Evolutionary conservation across 2,797 vertebrate genomes (phyloP).

Genomic region (Cercopithecus hamlyni): DNA sequence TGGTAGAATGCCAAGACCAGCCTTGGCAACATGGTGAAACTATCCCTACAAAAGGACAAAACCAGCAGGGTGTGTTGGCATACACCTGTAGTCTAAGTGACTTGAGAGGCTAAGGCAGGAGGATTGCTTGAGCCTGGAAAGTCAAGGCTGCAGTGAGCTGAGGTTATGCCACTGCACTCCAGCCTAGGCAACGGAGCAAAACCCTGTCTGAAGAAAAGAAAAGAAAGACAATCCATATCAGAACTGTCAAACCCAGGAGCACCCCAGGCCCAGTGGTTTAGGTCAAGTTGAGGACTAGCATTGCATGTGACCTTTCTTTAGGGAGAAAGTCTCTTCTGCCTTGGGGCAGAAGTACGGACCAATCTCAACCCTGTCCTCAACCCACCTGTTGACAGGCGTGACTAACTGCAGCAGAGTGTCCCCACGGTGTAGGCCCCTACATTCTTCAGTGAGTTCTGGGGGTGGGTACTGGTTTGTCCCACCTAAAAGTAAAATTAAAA

Average conservation of each 20-base stretch:
- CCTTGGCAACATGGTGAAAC: neutral
- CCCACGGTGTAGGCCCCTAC: slow-evolving; percentile 79
- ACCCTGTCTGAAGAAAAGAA: neutral
- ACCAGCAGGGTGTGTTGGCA: neutral
- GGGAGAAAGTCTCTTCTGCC: neutral
- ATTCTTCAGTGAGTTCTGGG: slow-evolving; percentile 79
- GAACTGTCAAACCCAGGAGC: neutral
- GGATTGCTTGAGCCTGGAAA: neutral
- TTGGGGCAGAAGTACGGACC: neutral
- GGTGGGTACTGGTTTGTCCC: slow-evolving; percentile 87
- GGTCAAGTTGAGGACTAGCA: neutral
- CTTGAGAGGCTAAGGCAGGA: neutral
- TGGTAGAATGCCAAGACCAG: neutral
- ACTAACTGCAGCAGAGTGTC: slow-evolving; percentile 48
- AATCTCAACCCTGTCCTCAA: neutral
- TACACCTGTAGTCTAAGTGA: neutral
- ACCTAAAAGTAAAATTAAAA: slow-evolving; percentile 81
- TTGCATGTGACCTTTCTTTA: neutral
- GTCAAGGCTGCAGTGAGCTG: neutral
- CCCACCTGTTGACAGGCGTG: neutral
- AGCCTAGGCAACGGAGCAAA: neutral
- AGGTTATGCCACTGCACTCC: neutral
- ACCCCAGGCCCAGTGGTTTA: neutral
- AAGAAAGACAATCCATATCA: neutral
- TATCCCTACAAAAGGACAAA: neutral